These are phyloP conservation scores for Morone saxatilis DNA, from an alignment of 2,113 vertebrate genomes.

Conservation along the genomic window DNA sequence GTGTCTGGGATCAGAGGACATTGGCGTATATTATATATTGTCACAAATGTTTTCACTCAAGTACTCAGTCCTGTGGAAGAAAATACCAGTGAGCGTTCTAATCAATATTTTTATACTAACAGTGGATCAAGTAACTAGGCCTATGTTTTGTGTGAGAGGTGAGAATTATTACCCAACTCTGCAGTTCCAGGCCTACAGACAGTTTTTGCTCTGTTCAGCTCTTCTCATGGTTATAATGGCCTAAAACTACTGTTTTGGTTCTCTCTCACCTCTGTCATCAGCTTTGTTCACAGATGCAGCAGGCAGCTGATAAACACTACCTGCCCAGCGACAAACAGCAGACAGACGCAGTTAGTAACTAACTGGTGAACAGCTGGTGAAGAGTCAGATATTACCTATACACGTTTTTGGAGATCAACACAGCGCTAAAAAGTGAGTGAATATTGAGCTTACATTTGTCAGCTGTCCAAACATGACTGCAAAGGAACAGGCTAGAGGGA, in stretches of 20 bases:
- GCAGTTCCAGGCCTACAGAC: neutral
- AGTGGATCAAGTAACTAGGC: neutral
- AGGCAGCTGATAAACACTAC: neutral
- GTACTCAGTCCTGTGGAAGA: neutral
- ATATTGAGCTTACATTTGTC: neutral
- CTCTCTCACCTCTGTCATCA: neutral
- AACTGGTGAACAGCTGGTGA: neutral
- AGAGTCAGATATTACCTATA: neutral
- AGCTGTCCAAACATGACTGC: neutral
- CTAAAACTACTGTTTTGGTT: neutral
- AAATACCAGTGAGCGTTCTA: neutral
- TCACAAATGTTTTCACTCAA: neutral
- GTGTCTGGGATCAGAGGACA: neutral
- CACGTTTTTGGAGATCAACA: neutral
- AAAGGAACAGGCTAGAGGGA: neutral
- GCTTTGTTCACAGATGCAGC: neutral
- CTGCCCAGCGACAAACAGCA: neutral
- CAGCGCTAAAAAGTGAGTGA: no score
- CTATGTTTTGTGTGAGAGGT: neutral
- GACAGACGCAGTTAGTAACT: neutral
- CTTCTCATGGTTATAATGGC: neutral
- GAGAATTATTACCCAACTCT: neutral
- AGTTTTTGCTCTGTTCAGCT: neutral
- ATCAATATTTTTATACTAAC: neutral
- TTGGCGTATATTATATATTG: neutral